Base-by-base conservation (phyloP, 2,113 vertebrate species). In the Dissostichus mawsoni region DNA sequence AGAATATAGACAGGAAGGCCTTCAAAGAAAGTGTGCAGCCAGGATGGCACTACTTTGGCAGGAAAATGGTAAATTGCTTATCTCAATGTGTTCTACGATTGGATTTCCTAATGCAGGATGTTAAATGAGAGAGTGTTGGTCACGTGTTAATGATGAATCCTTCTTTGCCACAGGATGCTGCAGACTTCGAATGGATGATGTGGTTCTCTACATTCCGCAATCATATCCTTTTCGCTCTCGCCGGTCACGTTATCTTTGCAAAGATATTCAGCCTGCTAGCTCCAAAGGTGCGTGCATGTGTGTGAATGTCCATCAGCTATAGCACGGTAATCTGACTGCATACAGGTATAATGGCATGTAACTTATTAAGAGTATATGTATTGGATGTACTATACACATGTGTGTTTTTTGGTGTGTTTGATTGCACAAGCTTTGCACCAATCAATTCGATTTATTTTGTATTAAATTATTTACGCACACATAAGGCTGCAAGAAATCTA, bases 101-200 rank as follows among this genome's bases (percentile, higher is more conserved):
- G 10, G 9, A 53, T 48, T 64, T 18, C 23, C 20, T 67, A 12
- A 14, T 41, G 50, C 69, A 74, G 1, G 44, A 56, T 25, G 20
- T 50, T 25, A 1, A 17, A 6, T 4, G 12, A 6, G 12, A 0
- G 8, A 82, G 29, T 1, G 1, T 16, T 47, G 16, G 17, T 10
- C 17, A 12, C 10, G 16, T 36, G 23, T 64, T 29, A 50, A 1
- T 73, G 69, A 81, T 63, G 25, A 29, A 48, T 56, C n/a, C 53
- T 78, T 18, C 51, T 59, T 36, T 41, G 16, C 78, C 71, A 0
- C 87, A 99, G 98, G 98, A 99, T 0, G 93, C 94, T 13, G 96
- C 98, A 0, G 98, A 99, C 91, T 99, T 99, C 9, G 98, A 99
- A 82, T 99, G 98, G 98, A 93, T 95, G 80, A 99, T 99, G 98